These are phyloP conservation scores for Novumbra hubbsi DNA, from an alignment of 2,797 vertebrate genomes.

Conservation along the genomic window DNA sequence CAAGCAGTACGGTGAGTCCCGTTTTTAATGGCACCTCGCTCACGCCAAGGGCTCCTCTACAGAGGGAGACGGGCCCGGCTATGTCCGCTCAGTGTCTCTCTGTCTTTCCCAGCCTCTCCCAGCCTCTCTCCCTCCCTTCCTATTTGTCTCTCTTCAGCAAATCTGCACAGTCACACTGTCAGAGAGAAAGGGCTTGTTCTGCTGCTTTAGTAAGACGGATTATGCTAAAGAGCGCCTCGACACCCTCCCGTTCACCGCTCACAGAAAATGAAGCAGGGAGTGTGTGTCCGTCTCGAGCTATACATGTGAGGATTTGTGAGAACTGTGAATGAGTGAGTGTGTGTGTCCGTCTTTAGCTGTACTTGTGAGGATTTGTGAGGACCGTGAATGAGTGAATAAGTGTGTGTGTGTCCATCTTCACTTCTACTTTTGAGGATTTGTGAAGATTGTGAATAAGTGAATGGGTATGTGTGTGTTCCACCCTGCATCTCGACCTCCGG, in stretches of 20 bases:
- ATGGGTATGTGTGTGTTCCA: not conserved
- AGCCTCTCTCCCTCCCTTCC: not conserved
- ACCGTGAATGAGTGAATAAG: no score
- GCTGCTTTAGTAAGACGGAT: not conserved
- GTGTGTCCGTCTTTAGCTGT: not conserved
- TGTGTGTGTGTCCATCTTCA: no score
- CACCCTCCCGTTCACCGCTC: constrained; percentile 13
- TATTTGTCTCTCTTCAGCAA: not conserved
- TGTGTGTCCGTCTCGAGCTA: not conserved
- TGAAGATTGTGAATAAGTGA: no score
- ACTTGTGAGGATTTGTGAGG: not conserved
- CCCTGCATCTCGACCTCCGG: not conserved
- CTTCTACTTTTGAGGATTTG: no score
- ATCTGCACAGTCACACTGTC: not conserved
- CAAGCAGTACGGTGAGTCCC: not conserved
- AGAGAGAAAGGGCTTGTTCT: not conserved
- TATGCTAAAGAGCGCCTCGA: not conserved
- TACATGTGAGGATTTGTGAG: not conserved
- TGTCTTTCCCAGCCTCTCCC: not conserved
- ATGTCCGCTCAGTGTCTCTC: not conserved
- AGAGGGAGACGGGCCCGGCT: not conserved
- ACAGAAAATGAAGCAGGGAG: not conserved
- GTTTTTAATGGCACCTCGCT: constrained; percentile 1
- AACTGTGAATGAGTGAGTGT: not conserved
- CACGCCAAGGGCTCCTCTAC: not conserved